Conservation (phyloP, 2,888 invertebrate species). For the Dynastes grantii region DNA sequence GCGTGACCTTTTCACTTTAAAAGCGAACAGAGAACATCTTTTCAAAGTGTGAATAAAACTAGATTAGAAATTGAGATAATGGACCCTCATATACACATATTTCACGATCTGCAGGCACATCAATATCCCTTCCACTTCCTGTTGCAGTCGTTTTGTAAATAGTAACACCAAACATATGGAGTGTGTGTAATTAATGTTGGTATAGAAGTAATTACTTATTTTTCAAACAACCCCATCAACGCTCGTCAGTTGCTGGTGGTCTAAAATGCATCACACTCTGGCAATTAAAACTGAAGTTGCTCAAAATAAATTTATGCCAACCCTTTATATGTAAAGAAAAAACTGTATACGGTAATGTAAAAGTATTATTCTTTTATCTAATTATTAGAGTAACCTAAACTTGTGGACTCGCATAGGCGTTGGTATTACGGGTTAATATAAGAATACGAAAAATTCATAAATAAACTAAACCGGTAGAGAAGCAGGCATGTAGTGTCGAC, state of each 20-base stretch:
- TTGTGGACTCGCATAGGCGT: too few relatives aligned
- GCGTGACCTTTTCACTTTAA: too few relatives aligned
- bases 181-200: constrained; percentile 8
- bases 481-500: too few relatives aligned
- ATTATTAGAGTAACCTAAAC: too few relatives aligned
- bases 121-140: constrained; percentile 18
- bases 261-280: neutral
- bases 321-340: too few relatives aligned
- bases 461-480: too few relatives aligned
- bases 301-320: too few relatives aligned
- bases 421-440: too few relatives aligned
- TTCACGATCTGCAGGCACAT: constrained; percentile 15
- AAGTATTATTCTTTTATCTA: too few relatives aligned
- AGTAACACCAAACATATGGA: constrained; percentile 6
- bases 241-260: neutral
- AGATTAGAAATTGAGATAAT: constrained; percentile 21
- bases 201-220: constrained; percentile 29
- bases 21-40: neutral
- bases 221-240: constrained; percentile 33
- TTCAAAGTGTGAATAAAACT: constrained; percentile 8
- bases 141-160: constrained; percentile 2
- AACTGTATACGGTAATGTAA: too few relatives aligned
- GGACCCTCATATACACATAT: constrained; percentile 30
- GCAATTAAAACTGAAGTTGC: constrained; percentile 14
- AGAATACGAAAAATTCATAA: too few relatives aligned